Conservation (phyloP, 2,113 vertebrate species). For the Kryptolebias marmoratus region DNA sequence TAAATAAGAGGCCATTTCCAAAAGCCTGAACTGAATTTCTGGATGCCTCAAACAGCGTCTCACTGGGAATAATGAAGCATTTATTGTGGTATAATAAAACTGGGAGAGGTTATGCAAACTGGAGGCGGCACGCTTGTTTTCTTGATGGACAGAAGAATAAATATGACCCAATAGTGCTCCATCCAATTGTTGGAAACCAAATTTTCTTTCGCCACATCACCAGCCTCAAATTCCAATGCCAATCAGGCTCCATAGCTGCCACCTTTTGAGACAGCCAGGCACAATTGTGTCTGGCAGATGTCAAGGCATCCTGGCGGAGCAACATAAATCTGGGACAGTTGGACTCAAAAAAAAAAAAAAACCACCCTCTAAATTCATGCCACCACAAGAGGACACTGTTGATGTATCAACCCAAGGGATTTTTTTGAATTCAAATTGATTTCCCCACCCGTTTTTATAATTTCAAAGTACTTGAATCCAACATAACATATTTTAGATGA, state of each 20-base stretch:
- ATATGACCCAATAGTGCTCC: constrained; percentile 58
- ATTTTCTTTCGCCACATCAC: constrained; percentile 36
- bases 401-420: constrained; percentile 41
- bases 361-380: constrained; percentile 31
- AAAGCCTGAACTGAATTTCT: constrained; percentile 14
- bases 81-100: constrained; percentile 4
- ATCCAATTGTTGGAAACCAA: constrained; percentile 28
- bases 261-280: constrained; percentile 63
- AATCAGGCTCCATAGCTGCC: constrained; percentile 60
- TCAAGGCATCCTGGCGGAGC: constrained; percentile 69
- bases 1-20: background rate
- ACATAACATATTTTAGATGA: constrained; percentile 54
- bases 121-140: constrained; percentile 36
- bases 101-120: constrained; percentile 22
- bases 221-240: constrained; percentile 47
- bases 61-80: background rate
- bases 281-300: constrained; percentile 76
- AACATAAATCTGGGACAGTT: constrained; percentile 66
- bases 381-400: constrained; percentile 76
- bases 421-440: constrained; percentile 14
- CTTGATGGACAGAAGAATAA: constrained; percentile 57
- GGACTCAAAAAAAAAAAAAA: constrained; percentile 43
- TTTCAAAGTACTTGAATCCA: constrained; percentile 52
- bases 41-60: background rate
- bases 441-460: background rate